Percentiles rank a stretch among this genome's conserved stretches.
phyloP scores from a whole-genome alignment of 2,888 invertebrate species.

The Hydropsyche betteni region DNA sequence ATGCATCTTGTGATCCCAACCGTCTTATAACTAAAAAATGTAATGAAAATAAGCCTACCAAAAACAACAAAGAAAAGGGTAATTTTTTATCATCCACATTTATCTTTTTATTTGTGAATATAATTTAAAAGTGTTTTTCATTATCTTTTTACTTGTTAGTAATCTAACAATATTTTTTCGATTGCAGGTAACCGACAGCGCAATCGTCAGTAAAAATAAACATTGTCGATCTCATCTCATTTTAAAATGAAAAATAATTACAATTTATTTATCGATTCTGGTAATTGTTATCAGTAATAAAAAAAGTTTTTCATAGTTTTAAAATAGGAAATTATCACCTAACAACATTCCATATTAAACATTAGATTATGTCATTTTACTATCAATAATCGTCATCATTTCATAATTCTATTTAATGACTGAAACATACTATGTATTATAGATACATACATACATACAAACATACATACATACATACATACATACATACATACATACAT shows the following conservation, averaged over 20 bases:
- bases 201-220: constrained; percentile 57
- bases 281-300: constrained; percentile 31
- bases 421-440: background rate
- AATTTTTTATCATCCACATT: constrained; percentile 42
- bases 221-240: constrained; percentile 17
- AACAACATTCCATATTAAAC: no score
- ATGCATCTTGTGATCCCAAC: constrained; percentile 83
- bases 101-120: background rate
- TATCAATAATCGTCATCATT: background rate
- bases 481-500: background rate
- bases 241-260: constrained; percentile 19
- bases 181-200: constrained; percentile 58
- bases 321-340: background rate
- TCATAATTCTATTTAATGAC: constrained; percentile 19
- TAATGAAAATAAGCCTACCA: constrained; percentile 76
- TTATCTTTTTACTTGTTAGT: background rate
- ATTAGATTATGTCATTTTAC: no score
- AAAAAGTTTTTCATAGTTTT: constrained; percentile 12
- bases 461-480: background rate
- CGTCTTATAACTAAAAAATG: constrained; percentile 87
- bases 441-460: background rate
- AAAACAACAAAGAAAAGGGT: constrained; percentile 72
- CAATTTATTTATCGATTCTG: constrained; percentile 31
- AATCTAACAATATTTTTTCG: constrained; percentile 47
- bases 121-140: no score